These are phyloP conservation scores for Polypedilum vanderplanki DNA, from an alignment of 1,140 invertebrate species.

Conservation along the genomic window DNA sequence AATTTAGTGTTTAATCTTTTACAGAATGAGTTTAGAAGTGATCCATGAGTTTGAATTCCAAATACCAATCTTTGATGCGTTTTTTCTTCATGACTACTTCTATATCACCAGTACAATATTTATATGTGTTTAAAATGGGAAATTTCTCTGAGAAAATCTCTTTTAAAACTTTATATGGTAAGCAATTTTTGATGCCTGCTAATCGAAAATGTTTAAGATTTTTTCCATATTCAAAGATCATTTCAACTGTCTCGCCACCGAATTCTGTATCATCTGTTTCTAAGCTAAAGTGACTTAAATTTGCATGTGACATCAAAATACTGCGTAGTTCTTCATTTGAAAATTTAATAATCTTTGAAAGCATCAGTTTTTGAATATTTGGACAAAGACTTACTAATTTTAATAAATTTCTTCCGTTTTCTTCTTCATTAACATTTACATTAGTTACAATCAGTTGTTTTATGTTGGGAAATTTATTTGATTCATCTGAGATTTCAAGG, in stretches of 20 bases:
- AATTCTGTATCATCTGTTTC: background rate
- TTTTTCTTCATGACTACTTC: background rate
- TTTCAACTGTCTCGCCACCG: background rate
- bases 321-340: background rate
- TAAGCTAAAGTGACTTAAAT: background rate
- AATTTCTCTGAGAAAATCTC: background rate
- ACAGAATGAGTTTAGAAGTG: background rate
- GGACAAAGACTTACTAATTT: background rate
- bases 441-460: background rate
- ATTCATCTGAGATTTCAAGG: background rate
- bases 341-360: background rate
- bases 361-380: background rate
- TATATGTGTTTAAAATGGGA: background rate
- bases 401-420: background rate
- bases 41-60: background rate
- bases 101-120: background rate
- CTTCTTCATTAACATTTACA: background rate
- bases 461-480: background rate
- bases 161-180: background rate
- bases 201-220: background rate
- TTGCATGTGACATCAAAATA: background rate
- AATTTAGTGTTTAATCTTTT: too few species aligned
- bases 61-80: background rate
- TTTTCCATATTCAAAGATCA: background rate
- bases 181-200: background rate